phyloP scores from a whole-genome alignment of 2,888 invertebrate species.

The Scotopteryx bipunctaria region DNA sequence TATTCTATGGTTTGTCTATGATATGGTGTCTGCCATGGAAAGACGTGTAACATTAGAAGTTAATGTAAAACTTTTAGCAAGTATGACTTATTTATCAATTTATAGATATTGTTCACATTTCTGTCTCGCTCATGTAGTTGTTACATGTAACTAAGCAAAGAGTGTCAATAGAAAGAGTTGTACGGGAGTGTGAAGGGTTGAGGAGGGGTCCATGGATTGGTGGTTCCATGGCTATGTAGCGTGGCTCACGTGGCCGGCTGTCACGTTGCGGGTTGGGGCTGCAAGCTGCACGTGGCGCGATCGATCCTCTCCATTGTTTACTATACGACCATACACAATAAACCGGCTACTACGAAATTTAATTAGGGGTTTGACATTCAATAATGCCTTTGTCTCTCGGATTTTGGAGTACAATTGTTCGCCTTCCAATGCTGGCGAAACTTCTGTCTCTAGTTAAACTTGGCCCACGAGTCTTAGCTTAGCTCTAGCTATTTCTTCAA shows the following conservation, averaged over 20 bases:
- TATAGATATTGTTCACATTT: too few relatives aligned
- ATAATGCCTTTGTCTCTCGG: conserved; percentile 16
- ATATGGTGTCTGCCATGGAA: too few relatives aligned
- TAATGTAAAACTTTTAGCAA: too few relatives aligned
- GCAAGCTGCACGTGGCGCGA: conserved; percentile 52
- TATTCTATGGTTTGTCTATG: too few relatives aligned
- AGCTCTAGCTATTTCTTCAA: not conserved
- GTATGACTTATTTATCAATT: too few relatives aligned
- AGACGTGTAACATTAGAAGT: too few relatives aligned
- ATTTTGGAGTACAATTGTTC: conserved; percentile 5
- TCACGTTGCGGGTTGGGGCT: conserved; percentile 44
- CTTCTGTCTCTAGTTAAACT: not conserved
- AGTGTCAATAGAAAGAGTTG: not conserved
- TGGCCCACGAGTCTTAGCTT: not conserved
- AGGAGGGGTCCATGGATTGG: conserved; percentile 8
- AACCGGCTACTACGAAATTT: conserved; percentile 24
- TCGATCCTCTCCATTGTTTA: conserved; percentile 43
- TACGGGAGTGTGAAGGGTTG: not conserved
- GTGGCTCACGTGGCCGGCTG: conserved; percentile 29
- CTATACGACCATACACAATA: conserved; percentile 19
- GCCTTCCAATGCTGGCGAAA: not conserved
- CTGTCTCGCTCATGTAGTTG: too few relatives aligned
- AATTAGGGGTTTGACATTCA: conserved; percentile 15
- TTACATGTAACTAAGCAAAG: too few relatives aligned
- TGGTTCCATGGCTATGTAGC: conserved; percentile 10